Evolutionary conservation across 2,888 invertebrate species (phyloP).

Genomic region (Synergus umbraculus): DNA sequence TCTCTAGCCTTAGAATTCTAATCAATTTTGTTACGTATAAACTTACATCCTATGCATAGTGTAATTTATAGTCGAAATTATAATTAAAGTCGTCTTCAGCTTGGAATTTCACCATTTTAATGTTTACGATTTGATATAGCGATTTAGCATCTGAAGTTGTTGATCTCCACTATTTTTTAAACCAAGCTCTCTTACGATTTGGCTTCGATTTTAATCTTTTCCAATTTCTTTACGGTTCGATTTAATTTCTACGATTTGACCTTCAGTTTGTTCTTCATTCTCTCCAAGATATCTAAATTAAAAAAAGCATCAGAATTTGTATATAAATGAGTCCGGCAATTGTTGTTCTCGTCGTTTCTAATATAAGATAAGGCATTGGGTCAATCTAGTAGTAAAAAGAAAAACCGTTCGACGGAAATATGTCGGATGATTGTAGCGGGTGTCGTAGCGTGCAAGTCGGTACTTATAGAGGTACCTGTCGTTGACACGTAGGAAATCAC

Average conservation of each 20-base stretch:
- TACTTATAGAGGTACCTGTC: constrained; percentile 56
- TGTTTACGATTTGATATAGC: no score
- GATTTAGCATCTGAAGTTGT: no score
- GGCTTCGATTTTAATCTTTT: not conserved
- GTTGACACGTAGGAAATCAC: constrained; percentile 63
- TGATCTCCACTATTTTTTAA: not conserved
- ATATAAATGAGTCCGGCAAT: not conserved
- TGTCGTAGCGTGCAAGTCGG: constrained; percentile 2
- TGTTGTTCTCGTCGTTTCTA: not conserved
- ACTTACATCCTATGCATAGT: not conserved
- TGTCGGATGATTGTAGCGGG: constrained; percentile 10
- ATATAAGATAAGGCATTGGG: constrained; percentile 17
- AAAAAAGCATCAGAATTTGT: not conserved
- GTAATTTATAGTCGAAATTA: not conserved
- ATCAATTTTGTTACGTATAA: constrained; percentile 19
- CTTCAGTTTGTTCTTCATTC: not conserved
- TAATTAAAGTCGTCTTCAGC: not conserved
- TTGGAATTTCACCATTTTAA: no score
- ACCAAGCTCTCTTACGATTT: not conserved
- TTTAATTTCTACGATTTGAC: not conserved
- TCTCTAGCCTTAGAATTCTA: constrained; percentile 27
- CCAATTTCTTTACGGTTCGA: not conserved
- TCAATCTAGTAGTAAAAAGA: not conserved
- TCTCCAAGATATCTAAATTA: not conserved
- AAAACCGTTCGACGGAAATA: constrained; percentile 34